Evolutionary conservation across 2,888 invertebrate genomes (phyloP), one percentile per base, ranked within the genome.

Genomic region (Zeuzera pyrina): DNA sequence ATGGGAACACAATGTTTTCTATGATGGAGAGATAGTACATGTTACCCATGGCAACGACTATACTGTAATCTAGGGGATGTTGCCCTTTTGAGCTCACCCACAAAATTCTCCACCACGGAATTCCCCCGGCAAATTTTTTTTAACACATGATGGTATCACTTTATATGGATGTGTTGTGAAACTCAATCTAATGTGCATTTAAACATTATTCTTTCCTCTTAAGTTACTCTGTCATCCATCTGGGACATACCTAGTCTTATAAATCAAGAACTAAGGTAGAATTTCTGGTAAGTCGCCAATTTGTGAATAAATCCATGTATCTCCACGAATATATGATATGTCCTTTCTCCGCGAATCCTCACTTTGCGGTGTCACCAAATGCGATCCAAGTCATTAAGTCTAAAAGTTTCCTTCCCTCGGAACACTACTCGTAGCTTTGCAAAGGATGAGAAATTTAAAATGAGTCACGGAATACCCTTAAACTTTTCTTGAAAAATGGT

Each of bases 81-180:
- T 50, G 57, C 65, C 64, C 66, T 56, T 58, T 56, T 49, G 43
- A 43, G 41, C 49, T 69, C 64, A 65, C 69, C 65, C 70, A 72
- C 69, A 56, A 67, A 67, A 71, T 69, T 62, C 62, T 52, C 52
- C 61, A 38, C 54, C 43, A 42, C 42, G 77, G 78, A 74, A 78
- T 68, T 77, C 63, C 77, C 79, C 73, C 63, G 54, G 57, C 62
- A 62, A 46, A 67, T 39, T 51, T 65, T 68, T 72, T 73, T 72
- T 59, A 49, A 49, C 40, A 42, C 15, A n/a, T 28, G 14, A 12
- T 15, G 14, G 1, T 28, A 28, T 32, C 23, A 26, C 23, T 32
- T 34, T 26, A 22, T 29, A 33, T 34, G 34, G 35, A 31, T 37
- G 30, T 29, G 11, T 15, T 30, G 27, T 39, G 33, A 34, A 45